Percentiles rank a stretch among this genome's conserved stretches.
Evolutionary conservation across 1,140 invertebrate species (phyloP).

Genomic region (Ceratina japonica): DNA sequence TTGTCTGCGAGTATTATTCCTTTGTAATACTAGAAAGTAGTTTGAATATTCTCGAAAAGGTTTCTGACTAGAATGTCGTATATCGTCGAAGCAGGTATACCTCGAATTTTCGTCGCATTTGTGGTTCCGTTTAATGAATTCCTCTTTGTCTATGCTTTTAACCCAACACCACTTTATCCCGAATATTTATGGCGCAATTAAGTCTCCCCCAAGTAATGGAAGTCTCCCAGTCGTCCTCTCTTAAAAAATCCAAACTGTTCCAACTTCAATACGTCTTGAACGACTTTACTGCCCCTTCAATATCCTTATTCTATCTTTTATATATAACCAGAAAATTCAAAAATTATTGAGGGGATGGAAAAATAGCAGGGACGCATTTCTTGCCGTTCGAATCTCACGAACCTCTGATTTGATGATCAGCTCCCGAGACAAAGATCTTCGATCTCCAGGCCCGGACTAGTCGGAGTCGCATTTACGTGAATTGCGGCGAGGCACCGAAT

Average conservation of each 20-base stretch:
- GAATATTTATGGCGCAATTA: slow-evolving; percentile 58
- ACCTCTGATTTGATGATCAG: slow-evolving; percentile 52
- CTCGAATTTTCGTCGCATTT: slow-evolving; percentile 39
- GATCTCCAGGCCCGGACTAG: slow-evolving; percentile 20
- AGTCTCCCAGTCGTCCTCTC: slow-evolving; percentile 3
- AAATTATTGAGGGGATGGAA: not conserved
- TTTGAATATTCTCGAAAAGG: not conserved
- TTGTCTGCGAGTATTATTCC: no score
- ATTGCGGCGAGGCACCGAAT: slow-evolving; percentile 44
- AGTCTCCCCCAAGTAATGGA: slow-evolving; percentile 45
- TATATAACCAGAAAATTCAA: not conserved
- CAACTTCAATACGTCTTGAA: slow-evolving; percentile 8
- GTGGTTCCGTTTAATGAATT: slow-evolving; percentile 50
- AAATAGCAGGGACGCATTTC: slow-evolving; percentile 12
- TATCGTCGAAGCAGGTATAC: slow-evolving; percentile 33
- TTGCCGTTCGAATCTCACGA: slow-evolving; percentile 49
- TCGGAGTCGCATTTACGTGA: slow-evolving; percentile 58
- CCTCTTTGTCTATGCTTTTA: slow-evolving; percentile 53
- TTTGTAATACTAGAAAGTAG: not conserved
- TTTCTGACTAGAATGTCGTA: no score
- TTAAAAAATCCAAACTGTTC: slow-evolving; percentile 30
- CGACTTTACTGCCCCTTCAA: slow-evolving; percentile 7
- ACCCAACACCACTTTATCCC: not conserved
- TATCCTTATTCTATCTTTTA: no score
- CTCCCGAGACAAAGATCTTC: slow-evolving; percentile 50